Percentiles rank a stretch among this genome's conserved stretches.
phyloP scores from a whole-genome alignment of 1,140 invertebrate species.

The Drosophila truncata region DNA sequence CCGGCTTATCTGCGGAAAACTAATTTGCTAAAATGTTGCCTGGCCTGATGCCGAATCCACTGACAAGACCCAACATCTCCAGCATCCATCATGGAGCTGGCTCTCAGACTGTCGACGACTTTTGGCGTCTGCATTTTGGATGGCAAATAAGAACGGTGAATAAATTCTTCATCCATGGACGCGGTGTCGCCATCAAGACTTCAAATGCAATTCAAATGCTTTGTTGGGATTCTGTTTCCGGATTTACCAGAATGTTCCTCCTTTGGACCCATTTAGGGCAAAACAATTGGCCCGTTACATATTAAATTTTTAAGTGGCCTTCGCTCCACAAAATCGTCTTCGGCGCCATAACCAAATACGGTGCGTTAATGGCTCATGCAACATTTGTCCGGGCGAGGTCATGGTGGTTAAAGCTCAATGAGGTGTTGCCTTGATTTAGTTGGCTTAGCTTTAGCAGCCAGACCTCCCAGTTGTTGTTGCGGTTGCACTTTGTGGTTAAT shows the following conservation, averaged over 20 bases:
- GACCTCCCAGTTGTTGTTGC: slow-evolving; percentile 18
- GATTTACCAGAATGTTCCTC: not conserved
- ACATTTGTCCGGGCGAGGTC: slow-evolving; percentile 64
- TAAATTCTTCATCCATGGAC: slow-evolving; percentile 57
- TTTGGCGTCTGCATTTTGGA: slow-evolving; percentile 63
- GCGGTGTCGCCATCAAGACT: slow-evolving; percentile 49
- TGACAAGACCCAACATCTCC: slow-evolving; percentile 45
- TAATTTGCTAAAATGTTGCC: slow-evolving; percentile 78
- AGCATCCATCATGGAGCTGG: slow-evolving; percentile 63
- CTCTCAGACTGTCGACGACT: slow-evolving; percentile 40
- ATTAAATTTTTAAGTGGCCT: slow-evolving; percentile 74
- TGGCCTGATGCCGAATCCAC: slow-evolving; percentile 41
- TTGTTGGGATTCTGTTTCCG: slow-evolving; percentile 28
- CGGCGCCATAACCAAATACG: slow-evolving; percentile 34
- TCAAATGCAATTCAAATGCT: slow-evolving; percentile 66
- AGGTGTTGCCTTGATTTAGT: slow-evolving; percentile 77
- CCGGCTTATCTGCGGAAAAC: slow-evolving; percentile 66
- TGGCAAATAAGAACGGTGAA: slow-evolving; percentile 62
- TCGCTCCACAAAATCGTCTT: slow-evolving; percentile 5
- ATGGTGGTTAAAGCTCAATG: slow-evolving; percentile 78
- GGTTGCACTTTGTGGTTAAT: slow-evolving; percentile 38
- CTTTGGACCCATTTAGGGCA: slow-evolving; percentile 1
- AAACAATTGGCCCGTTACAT: slow-evolving; percentile 64
- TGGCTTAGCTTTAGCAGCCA: slow-evolving; percentile 40
- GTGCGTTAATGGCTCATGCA: slow-evolving; percentile 69